phyloP scores from a whole-genome alignment of 2,888 invertebrate genomes.

The Ichneumoninae sp. region DNA sequence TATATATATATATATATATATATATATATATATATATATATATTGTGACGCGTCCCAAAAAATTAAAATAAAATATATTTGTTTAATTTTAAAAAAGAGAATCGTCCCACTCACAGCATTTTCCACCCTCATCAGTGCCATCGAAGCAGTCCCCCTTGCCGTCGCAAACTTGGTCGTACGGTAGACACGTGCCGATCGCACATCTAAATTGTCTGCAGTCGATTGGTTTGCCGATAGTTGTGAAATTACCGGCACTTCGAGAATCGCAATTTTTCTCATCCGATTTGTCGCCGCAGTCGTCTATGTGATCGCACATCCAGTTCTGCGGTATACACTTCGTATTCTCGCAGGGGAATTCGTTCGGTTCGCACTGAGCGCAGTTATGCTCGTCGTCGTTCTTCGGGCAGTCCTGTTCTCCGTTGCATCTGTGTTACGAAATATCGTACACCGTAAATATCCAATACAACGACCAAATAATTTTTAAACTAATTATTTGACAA shows the following conservation, averaged over 20 bases:
- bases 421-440: conserved; percentile 85
- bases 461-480: not conserved
- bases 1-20: too few species aligned
- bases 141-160: conserved; percentile 88
- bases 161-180: conserved; percentile 88
- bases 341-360: conserved; percentile 86
- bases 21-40: not conserved
- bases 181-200: conserved; percentile 88
- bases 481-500: not conserved
- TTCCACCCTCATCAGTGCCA: conserved; percentile 89
- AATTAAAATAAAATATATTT: conserved; percentile 10
- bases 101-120: conserved; percentile 85
- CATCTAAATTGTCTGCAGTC: conserved; percentile 86
- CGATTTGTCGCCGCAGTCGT: conserved; percentile 90
- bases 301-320: conserved; percentile 87
- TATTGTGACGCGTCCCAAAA: not conserved
- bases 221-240: conserved; percentile 13
- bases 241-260: conserved; percentile 14
- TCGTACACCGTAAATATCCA: not conserved
- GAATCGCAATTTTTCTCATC: conserved; percentile 86
- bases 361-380: conserved; percentile 85
- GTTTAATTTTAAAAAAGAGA: not conserved
- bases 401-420: conserved; percentile 89
- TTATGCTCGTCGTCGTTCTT: conserved; percentile 89
- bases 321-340: conserved; percentile 86